These are phyloP conservation scores for Onthophagus taurus DNA, from an alignment of 1,140 invertebrate genomes.

Conservation along the genomic window DNA sequence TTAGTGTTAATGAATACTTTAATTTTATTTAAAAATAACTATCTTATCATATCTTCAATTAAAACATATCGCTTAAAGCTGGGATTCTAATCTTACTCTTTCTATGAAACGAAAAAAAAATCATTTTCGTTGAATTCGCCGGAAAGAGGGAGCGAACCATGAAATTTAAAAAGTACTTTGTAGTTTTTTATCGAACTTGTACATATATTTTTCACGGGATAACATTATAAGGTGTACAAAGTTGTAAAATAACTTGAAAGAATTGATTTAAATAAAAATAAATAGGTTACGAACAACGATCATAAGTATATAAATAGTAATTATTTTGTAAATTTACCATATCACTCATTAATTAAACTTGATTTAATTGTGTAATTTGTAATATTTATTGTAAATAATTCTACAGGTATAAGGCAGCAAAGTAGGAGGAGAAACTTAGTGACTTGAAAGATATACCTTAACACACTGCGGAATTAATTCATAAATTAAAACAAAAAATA, in stretches of 20 bases:
- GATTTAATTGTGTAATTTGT: no score
- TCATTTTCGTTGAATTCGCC: constrained; percentile 27
- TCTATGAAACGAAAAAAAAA: constrained; percentile 16
- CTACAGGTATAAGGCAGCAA: no score
- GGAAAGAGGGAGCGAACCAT: constrained; percentile 26
- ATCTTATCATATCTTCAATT: constrained; percentile 25
- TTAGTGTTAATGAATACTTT: no score
- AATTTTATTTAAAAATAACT: constrained; percentile 12
- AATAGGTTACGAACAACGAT: constrained; percentile 27
- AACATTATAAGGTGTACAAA: constrained; percentile 21
- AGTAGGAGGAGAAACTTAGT: neutral
- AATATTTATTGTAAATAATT: constrained; percentile 9
- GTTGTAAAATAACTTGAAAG: constrained; percentile 23
- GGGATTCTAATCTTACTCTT: constrained; percentile 24
- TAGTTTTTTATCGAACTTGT: constrained; percentile 25
- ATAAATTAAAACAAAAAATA: no score
- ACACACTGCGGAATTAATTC: no score
- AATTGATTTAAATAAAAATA: no score
- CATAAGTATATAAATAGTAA: constrained; percentile 20
- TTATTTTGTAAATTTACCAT: constrained; percentile 30
- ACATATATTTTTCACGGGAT: constrained; percentile 17
- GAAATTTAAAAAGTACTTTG: constrained; percentile 20
- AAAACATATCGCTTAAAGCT: constrained; percentile 34
- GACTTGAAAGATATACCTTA: neutral
- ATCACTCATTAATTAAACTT: constrained; percentile 20